Percentiles rank a stretch among this genome's conserved stretches.
These are phyloP conservation scores for Tychaedon coryphoeus DNA, from an alignment of 2,113 vertebrate species.

Conservation along the genomic window DNA sequence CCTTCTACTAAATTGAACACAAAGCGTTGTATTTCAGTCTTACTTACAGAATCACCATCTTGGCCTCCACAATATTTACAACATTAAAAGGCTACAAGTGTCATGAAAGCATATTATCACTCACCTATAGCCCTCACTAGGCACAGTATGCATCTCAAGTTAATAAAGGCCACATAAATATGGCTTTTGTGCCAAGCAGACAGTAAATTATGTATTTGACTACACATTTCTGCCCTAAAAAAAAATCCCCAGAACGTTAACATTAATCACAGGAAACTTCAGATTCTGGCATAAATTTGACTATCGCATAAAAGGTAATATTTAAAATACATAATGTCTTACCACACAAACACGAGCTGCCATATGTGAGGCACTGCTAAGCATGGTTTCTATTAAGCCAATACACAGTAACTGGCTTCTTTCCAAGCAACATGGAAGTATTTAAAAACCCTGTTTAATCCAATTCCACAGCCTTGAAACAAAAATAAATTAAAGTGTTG, in stretches of 20 bases:
- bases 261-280: constrained; percentile 55
- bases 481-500: constrained; percentile 51
- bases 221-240: constrained; percentile 13
- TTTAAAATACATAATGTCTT: constrained; percentile 46
- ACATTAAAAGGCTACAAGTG: background rate
- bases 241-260: constrained; percentile 15
- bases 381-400: constrained; percentile 48
- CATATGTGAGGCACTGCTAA: constrained; percentile 34
- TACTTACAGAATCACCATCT: background rate
- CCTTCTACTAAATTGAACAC: background rate
- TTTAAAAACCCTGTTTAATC: constrained; percentile 45
- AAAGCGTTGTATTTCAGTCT: background rate
- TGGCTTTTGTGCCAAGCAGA: constrained; percentile 12
- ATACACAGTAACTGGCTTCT: constrained; percentile 44
- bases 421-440: constrained; percentile 48
- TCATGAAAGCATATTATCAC: constrained; percentile 3
- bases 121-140: background rate
- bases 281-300: constrained; percentile 57
- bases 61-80: background rate
- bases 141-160: background rate
- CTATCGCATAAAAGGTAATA: constrained; percentile 32
- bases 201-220: constrained; percentile 40
- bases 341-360: constrained; percentile 25
- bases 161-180: constrained; percentile 16
- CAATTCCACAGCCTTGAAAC: constrained; percentile 57